Percentiles rank a stretch among this genome's conserved stretches.
Evolutionary conservation across 2,888 invertebrate species (phyloP).

Genomic region (Cabera pusaria): DNA sequence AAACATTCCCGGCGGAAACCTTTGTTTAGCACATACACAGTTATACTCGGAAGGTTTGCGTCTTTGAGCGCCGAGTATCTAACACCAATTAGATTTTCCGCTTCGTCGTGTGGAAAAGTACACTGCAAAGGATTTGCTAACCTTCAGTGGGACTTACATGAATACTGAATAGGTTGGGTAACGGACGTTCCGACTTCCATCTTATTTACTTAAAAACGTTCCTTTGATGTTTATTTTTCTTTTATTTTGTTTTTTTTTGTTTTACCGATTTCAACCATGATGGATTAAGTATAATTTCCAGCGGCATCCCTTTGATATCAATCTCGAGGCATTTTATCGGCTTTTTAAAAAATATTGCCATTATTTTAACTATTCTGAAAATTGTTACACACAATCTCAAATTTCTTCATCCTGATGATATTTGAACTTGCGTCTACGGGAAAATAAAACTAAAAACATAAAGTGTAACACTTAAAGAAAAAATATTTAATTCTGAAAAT

Average conservation of each 20-base stretch:
- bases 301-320: background rate
- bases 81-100: conserved; percentile 64
- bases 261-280: conserved; percentile 1
- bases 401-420: too few relatives aligned
- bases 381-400: too few relatives aligned
- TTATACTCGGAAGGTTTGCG: conserved; percentile 33
- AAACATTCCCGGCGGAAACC: conserved; percentile 43
- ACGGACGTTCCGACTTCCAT: conserved; percentile 18
- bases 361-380: too few relatives aligned
- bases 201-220: conserved; percentile 21
- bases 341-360: too few relatives aligned
- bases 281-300: conserved; percentile 4
- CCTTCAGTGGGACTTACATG: conserved; percentile 37
- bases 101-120: conserved; percentile 59
- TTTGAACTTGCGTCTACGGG: too few relatives aligned
- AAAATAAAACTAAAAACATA: too few relatives aligned
- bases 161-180: conserved; percentile 24
- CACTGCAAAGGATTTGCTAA: conserved; percentile 41
- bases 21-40: conserved; percentile 42
- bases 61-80: conserved; percentile 44
- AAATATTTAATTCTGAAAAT: too few relatives aligned
- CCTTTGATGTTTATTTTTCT: conserved; percentile 16
- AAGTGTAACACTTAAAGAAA: too few relatives aligned
- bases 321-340: too few relatives aligned
- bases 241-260: conserved; percentile 11